Conservation (phyloP, 2,797 vertebrate genomes). For the Fratercula arctica region DNA sequence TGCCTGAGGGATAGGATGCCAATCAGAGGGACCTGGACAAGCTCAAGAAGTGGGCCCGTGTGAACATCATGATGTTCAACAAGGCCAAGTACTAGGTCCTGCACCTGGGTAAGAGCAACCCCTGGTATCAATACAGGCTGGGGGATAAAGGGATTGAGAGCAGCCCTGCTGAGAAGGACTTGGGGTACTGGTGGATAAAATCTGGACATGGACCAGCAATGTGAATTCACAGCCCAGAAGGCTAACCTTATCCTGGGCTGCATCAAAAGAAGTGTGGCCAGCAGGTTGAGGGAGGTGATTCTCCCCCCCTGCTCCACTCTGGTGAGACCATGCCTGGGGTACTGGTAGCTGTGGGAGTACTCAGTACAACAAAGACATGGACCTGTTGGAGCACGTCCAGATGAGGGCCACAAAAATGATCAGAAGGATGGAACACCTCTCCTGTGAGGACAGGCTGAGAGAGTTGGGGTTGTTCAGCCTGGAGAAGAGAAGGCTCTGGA, state of each 20-base stretch:
- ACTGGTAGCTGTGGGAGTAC: neutral
- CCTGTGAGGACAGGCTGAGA: neutral
- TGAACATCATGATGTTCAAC: neutral
- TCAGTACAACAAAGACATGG: neutral
- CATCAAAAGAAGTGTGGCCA: neutral
- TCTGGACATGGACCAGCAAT: neutral
- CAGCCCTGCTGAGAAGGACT: neutral
- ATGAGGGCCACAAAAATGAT: neutral
- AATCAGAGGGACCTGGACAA: neutral
- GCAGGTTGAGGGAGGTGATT: neutral
- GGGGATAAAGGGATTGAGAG: neutral
- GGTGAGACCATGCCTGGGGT: neutral
- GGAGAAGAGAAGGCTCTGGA: neutral
- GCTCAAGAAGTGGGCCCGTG: fast-evolving
- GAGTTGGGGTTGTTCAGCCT: neutral
- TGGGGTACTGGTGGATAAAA: neutral
- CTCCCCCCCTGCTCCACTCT: neutral
- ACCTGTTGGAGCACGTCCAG: neutral
- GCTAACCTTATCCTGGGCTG: neutral
- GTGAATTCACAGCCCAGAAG: neutral
- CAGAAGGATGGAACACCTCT: neutral
- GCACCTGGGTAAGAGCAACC: neutral
- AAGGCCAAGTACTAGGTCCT: neutral
- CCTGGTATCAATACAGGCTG: neutral
- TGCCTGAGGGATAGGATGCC: neutral